Base-by-base conservation (phyloP, 2,113 vertebrate species). In the Pluvialis apricaria region DNA sequence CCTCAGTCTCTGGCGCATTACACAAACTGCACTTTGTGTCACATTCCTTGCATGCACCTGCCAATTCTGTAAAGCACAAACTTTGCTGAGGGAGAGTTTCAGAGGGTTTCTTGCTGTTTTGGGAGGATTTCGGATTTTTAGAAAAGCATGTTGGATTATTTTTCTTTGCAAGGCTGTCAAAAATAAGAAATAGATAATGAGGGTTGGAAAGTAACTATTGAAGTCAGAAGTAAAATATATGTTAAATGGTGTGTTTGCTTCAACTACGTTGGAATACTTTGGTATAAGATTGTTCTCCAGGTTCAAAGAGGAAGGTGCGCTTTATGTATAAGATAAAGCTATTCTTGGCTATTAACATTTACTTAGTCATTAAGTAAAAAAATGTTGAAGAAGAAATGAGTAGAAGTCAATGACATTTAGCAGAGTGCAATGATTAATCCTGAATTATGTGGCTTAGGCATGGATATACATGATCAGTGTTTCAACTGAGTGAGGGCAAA, bases 1-100 rank as follows among this genome's bases (percentile, higher is more conserved):
- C 45, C 20, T 71, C 0, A 1, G 17, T 52, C 94, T 38, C 54
- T 8, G 3, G 55, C 65, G 61, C 1, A 0, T 64, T 38, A 69
- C 20, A n/a, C 45, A 68, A 31, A 49, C 62, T 36, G 49, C 4
- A 4, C 55, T 70, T 28, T 14, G 49, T 47, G 71, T 86, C 47
- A 25, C 54, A 4, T 42, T 38, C 34, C 6, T 84, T 75, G 58
- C 4, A 0, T 19, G 44, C 55, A 45, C 71, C 79, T 96, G 94
- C 72, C 72, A 79, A 3, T 44, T 82, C 66, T 60, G 47, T 47
- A 29, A 65, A 87, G 62, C 18, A 75, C 45, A 72, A 8, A n/a
- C 15, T 60, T 68, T 25, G 29, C 40, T 3, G 5, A 72, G 31
- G 38, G 51, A 94, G 28, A 31, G 13, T 60, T 70, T 61, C 38